Evolutionary conservation across 2,797 vertebrate genomes (phyloP), one percentile per base, ranked within the genome.

Genomic region (Cryptoblepharus egeriae): DNA sequence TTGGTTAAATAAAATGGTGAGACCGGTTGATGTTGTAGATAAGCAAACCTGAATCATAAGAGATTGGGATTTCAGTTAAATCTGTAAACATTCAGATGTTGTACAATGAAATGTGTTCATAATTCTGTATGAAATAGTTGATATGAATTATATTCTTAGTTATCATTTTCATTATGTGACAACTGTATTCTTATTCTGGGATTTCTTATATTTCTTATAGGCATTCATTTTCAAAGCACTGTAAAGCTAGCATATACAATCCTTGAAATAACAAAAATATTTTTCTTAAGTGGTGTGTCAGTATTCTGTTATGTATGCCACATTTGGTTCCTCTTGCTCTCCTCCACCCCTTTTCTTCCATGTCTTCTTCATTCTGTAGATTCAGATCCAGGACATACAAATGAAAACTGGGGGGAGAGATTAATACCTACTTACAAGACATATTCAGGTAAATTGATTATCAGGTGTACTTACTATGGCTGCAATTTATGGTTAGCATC

Each of bases 361-460:
- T 96, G 94, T 97, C 96, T 96, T 97, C 97, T 97, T 96, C 77
- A 96, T 96, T 96, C 96, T 97, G 93, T 98, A 97, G 97, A 97
- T 97, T 98, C 97, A 97, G 97, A 99, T 95, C 96, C 95, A 95
- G 96, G 95, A 96, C 96, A 96, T 95, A 96, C 94, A 91, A 96
- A 94, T 96, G 96, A 98, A 95, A 96, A 96, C 95, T 97, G 96
- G 97, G 94, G 95, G 90, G 96, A 97, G 94, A 97, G 97, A 96
- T 96, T 98, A 97, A 95, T 97, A 95, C 95, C 96, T 96, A 96
- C 96, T 96, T 97, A 95, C 95, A 97, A 96, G 95, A 97, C 96
- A 89, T 96, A 96, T 90, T 95, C 96, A 97, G 97, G 96, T 97
- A 98, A 98, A 93, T 84, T 85, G 82, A 86, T 92, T 89, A 90